Evolutionary conservation across 2,888 invertebrate genomes (phyloP).

Genomic region (Melinaea marsaeus): DNA sequence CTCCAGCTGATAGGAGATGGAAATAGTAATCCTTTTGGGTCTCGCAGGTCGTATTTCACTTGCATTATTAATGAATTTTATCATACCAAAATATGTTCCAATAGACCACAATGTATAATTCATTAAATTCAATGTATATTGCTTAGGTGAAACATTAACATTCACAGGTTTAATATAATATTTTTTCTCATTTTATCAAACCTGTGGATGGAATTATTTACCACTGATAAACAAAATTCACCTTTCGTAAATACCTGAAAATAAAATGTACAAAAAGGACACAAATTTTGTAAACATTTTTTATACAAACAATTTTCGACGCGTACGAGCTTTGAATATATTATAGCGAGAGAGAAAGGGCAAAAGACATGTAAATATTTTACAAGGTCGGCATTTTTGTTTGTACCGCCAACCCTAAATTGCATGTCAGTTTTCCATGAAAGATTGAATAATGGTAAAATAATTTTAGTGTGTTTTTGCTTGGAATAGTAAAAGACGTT

Average conservation of each 20-base stretch:
- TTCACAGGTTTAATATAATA: too few relatives aligned
- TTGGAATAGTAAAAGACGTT: not conserved
- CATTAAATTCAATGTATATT: too few relatives aligned
- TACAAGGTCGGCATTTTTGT: conserved; percentile 43
- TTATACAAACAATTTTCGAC: conserved; percentile 50
- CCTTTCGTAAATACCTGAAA: conserved; percentile 26
- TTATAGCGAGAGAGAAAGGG: conserved; percentile 42
- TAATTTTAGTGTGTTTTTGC: conserved; percentile 10
- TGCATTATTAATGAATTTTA: not conserved
- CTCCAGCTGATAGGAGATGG: not conserved
- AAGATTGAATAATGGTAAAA: conserved; percentile 21
- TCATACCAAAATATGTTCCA: not conserved
- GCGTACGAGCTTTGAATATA: conserved; percentile 49
- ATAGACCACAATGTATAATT: not conserved
- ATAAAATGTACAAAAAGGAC: conserved; percentile 29
- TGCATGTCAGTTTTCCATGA: conserved; percentile 24
- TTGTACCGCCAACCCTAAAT: conserved; percentile 32
- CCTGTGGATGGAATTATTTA: too few relatives aligned
- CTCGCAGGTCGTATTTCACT: not conserved
- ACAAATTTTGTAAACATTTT: conserved; percentile 39
- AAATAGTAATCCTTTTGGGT: not conserved
- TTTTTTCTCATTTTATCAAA: not conserved
- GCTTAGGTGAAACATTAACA: too few relatives aligned
- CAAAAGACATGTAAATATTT: conserved; percentile 57
- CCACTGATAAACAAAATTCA: conserved; percentile 19